These are phyloP conservation scores for Sturnus vulgaris DNA, from an alignment of 2,113 vertebrate species.

Conservation along the genomic window DNA sequence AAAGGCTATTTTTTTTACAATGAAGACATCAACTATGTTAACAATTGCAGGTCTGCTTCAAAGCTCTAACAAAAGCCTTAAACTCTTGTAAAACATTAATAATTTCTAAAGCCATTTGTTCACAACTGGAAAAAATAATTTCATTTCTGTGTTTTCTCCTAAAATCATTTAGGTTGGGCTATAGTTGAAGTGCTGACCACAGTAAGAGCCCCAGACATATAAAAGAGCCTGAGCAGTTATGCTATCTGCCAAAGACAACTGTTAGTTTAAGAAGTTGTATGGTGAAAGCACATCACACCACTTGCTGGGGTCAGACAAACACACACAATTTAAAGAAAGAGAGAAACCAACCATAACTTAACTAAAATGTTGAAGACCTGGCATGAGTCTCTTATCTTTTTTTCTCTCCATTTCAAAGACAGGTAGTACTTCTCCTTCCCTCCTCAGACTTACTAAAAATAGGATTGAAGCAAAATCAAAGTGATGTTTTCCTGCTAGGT, in stretches of 20 bases:
- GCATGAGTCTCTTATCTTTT: not conserved
- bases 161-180: constrained; percentile 33
- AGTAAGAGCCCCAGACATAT: constrained; percentile 58
- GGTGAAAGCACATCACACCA: constrained; percentile 7
- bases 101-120: constrained; percentile 20
- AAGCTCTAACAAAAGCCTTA: not conserved
- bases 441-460: not conserved
- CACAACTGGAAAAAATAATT: constrained; percentile 27
- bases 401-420: not conserved
- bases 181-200: constrained; percentile 29
- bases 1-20: not conserved
- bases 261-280: constrained; percentile 52
- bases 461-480: not conserved
- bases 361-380: not conserved
- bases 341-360: not conserved
- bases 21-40: not conserved
- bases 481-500: not conserved
- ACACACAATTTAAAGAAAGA: not conserved
- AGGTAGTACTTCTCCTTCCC: not conserved
- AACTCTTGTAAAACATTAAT: not conserved
- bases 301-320: constrained; percentile 12
- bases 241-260: constrained; percentile 61
- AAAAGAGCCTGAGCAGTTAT: constrained; percentile 34
- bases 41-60: not conserved
- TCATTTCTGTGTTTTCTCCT: constrained; percentile 16